Evolutionary conservation across 2,113 vertebrate genomes (phyloP).

Genomic region (Bujurquina vittata): DNA sequence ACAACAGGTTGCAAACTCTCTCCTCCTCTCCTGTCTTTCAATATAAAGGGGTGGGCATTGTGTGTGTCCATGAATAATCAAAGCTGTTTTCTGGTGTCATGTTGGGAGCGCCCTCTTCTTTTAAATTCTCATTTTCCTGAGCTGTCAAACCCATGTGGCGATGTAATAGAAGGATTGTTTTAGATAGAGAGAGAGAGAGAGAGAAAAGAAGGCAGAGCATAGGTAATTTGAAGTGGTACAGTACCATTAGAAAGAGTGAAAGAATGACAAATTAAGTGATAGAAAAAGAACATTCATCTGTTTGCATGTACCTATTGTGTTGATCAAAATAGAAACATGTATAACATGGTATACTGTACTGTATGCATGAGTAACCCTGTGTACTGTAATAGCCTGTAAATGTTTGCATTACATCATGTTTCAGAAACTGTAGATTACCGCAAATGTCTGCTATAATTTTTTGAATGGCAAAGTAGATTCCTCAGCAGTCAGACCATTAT

Average conservation of each 20-base stretch:
- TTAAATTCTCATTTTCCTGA: conserved; percentile 65
- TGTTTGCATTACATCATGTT: not conserved
- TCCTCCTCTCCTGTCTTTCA: conserved; percentile 37
- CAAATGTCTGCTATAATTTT: not conserved
- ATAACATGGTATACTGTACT: not conserved
- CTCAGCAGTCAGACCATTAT: not conserved
- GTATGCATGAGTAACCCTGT: not conserved
- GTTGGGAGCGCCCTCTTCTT: conserved; percentile 31
- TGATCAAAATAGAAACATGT: not conserved
- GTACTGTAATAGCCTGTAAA: not conserved
- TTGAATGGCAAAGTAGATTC: not conserved
- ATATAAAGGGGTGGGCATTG: conserved; percentile 28
- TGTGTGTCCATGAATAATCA: conserved; percentile 70
- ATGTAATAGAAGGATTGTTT: conserved; percentile 42
- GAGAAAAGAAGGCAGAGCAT: not conserved
- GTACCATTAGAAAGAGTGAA: not conserved
- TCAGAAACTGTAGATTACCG: not conserved
- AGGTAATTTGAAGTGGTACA: conserved; percentile 10
- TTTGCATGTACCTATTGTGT: not conserved
- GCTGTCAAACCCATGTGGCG: conserved; percentile 62
- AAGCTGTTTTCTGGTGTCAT: conserved; percentile 58
- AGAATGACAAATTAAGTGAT: not conserved
- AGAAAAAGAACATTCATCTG: not conserved
- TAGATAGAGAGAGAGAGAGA: not conserved
- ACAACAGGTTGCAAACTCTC: conserved; percentile 50